These are phyloP conservation scores for Alcis repandata DNA, from an alignment of 2,888 invertebrate genomes.

Conservation along the genomic window DNA sequence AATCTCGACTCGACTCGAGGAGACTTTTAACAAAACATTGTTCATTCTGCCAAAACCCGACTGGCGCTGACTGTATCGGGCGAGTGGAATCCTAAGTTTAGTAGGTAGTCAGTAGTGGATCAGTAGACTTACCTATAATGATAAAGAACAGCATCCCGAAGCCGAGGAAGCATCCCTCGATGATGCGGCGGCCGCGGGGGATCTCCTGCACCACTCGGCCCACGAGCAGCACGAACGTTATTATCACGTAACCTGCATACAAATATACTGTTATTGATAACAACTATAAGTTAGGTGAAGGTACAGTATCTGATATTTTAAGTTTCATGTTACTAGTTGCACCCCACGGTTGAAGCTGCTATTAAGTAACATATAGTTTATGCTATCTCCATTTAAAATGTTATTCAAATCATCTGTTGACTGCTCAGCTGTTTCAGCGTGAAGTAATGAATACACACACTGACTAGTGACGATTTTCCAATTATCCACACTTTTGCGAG, in stretches of 20 bases:
- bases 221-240: conserved; percentile 89
- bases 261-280: background rate
- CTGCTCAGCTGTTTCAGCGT: too few species aligned
- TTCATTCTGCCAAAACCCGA: too few species aligned
- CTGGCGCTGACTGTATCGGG: too few species aligned
- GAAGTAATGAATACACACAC: too few species aligned
- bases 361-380: too few species aligned
- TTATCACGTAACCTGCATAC: conserved; percentile 88
- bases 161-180: conserved; percentile 90
- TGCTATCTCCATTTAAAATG: too few species aligned
- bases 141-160: conserved; percentile 90
- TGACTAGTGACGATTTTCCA: too few species aligned
- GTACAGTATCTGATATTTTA: background rate
- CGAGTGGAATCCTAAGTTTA: background rate
- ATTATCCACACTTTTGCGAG: too few species aligned
- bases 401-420: background rate
- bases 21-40: too few species aligned
- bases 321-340: too few species aligned
- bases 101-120: background rate
- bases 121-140: conserved; percentile 83
- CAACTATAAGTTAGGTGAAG: background rate
- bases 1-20: too few species aligned
- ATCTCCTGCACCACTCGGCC: conserved; percentile 89
- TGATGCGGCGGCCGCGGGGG: conserved; percentile 86
- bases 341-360: too few species aligned